phyloP scores from a whole-genome alignment of 2,888 invertebrate species.

The Tetragonula carbonaria region DNA sequence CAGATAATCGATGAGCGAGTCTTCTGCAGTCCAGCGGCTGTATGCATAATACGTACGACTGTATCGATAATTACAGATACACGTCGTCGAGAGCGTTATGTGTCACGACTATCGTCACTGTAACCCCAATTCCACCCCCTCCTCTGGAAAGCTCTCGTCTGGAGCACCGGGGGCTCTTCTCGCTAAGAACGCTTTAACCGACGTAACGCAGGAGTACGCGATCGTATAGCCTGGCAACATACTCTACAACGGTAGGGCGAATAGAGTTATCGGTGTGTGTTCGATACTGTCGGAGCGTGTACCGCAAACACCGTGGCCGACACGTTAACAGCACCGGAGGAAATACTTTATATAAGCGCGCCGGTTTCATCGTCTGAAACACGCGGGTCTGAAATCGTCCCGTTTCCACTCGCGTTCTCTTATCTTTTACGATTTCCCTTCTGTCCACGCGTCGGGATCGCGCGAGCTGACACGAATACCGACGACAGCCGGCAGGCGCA shows the following conservation, averaged over 20 bases:
- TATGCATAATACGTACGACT: too few species aligned
- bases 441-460: slow-evolving; percentile 1
- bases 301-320: slow-evolving; percentile 42
- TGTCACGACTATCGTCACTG: neutral
- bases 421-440: slow-evolving; percentile 60
- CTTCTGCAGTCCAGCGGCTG: too few species aligned
- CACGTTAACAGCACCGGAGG: slow-evolving; percentile 51
- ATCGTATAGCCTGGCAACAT: neutral
- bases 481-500: slow-evolving; percentile 21
- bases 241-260: slow-evolving; percentile 49
- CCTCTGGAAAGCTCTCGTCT: neutral
- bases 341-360: slow-evolving; percentile 60
- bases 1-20: too few species aligned
- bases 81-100: too few species aligned
- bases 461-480: slow-evolving; percentile 61
- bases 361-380: slow-evolving; percentile 60
- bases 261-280: slow-evolving; percentile 58
- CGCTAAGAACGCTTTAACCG: neutral
- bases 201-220: neutral
- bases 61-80: too few species aligned
- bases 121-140: neutral
- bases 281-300: slow-evolving; percentile 9
- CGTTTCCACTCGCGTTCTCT: slow-evolving; percentile 45
- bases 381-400: neutral
- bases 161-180: too few species aligned